Evolutionary conservation across 1,140 invertebrate genomes (phyloP).

Genomic region (Drosophila miranda): DNA sequence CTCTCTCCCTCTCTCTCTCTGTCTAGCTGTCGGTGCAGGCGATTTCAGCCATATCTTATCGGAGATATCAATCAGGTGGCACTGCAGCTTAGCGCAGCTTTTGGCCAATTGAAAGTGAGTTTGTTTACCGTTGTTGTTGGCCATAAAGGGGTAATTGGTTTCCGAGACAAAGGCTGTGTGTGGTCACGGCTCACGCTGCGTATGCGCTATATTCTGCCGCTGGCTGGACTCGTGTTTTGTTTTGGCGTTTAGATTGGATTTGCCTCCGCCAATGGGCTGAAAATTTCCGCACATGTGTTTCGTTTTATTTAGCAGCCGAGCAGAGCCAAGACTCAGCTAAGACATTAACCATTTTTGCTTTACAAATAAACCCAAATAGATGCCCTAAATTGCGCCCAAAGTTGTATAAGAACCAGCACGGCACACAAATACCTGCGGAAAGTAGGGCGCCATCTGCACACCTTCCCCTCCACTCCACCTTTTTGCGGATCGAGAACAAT

Average conservation of each 20-base stretch:
- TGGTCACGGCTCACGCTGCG: constrained; percentile 46
- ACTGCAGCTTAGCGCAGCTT: constrained; percentile 7
- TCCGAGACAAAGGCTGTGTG: constrained; percentile 47
- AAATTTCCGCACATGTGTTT: constrained; percentile 78
- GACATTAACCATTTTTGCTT: constrained; percentile 62
- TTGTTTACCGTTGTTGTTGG: constrained; percentile 32
- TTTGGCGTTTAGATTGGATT: constrained; percentile 22
- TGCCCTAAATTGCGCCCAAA: constrained; percentile 67
- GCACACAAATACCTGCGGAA: constrained; percentile 34
- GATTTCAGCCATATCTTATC: constrained; percentile 63
- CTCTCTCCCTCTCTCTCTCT: background rate
- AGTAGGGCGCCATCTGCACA: constrained; percentile 74
- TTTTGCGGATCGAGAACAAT: constrained; percentile 55
- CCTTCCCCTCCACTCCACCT: constrained; percentile 36
- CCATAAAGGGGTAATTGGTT: constrained; percentile 62
- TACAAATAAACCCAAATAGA: constrained; percentile 73
- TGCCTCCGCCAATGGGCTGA: constrained; percentile 24
- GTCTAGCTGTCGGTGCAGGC: constrained; percentile 35
- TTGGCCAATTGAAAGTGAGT: constrained; percentile 54
- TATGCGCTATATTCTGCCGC: constrained; percentile 50
- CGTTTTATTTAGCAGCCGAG: constrained; percentile 43
- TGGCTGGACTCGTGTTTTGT: constrained; percentile 16
- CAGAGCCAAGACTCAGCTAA: background rate
- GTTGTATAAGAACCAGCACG: constrained; percentile 43
- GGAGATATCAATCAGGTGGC: constrained; percentile 53